These are phyloP conservation scores for Chromobotia macracanthus DNA, from an alignment of 2,797 vertebrate species.

Conservation along the genomic window DNA sequence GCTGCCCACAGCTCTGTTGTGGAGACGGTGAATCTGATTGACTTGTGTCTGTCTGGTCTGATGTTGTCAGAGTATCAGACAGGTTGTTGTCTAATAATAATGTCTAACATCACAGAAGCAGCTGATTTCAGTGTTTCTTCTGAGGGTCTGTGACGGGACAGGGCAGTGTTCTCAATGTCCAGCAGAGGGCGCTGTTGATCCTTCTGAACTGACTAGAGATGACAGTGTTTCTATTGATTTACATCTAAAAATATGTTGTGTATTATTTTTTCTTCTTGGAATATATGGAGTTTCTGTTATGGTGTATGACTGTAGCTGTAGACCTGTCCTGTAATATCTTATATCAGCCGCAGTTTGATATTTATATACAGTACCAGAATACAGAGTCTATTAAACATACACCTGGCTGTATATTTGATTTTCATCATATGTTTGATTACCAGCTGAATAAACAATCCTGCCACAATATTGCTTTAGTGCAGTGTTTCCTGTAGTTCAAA, in stretches of 20 bases:
- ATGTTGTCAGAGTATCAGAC: too few species aligned
- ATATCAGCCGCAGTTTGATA: not conserved
- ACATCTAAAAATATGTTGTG: constrained; percentile 52
- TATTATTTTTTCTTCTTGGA: constrained; percentile 22
- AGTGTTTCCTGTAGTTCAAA: too few species aligned
- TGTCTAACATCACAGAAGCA: too few species aligned
- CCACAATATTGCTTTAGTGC: not conserved
- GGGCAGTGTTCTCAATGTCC: too few species aligned
- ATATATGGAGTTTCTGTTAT: constrained; percentile 31
- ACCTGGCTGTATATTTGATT: not conserved
- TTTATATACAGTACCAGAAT: constrained; percentile 20
- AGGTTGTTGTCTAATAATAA: too few species aligned
- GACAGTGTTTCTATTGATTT: constrained; percentile 58
- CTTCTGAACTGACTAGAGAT: constrained; percentile 43
- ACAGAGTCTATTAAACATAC: not conserved
- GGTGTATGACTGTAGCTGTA: not conserved
- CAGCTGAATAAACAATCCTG: not conserved
- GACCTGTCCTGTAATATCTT: not conserved
- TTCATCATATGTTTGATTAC: too few species aligned
- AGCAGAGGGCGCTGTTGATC: constrained; percentile 50
- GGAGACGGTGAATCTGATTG: too few species aligned
- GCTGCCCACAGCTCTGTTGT: too few species aligned
- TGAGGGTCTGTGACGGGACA: too few species aligned
- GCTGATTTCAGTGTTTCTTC: too few species aligned
- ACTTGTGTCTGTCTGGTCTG: too few species aligned